Conservation (phyloP, 2,113 vertebrate genomes). For the Myocastor coypus region DNA sequence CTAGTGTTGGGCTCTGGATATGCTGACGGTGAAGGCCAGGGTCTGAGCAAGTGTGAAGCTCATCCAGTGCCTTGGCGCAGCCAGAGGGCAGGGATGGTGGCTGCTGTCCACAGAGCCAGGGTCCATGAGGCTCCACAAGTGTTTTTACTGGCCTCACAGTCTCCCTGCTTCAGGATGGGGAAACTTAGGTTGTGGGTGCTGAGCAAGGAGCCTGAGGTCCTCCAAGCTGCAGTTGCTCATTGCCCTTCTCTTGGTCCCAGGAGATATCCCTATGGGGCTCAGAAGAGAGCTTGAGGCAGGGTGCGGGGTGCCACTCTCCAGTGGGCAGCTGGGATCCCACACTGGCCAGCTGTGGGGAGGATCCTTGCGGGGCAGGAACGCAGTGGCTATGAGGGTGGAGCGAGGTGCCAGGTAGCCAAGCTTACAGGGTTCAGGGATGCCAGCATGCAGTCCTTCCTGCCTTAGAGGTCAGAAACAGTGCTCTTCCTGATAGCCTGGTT, state of each 20-base stretch:
- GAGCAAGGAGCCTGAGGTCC: neutral
- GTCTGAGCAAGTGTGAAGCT: neutral
- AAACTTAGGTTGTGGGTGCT: neutral
- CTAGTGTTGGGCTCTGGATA: too few relatives aligned
- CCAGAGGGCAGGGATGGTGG: neutral
- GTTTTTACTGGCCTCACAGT: neutral
- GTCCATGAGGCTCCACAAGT: neutral
- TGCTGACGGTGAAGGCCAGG: neutral
- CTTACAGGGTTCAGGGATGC: neutral
- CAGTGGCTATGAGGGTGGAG: neutral
- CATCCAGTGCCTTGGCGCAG: neutral
- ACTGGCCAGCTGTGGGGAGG: neutral
- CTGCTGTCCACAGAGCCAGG: fast-evolving
- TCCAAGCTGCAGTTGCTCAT: too few relatives aligned
- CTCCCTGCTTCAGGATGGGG: neutral
- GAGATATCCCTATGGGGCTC: neutral
- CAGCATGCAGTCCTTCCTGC: neutral
- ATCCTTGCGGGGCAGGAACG: neutral
- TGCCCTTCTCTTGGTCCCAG: neutral
- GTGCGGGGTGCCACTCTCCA: neutral
- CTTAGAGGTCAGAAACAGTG: neutral
- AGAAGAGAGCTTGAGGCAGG: neutral
- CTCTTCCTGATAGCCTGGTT: too few relatives aligned
- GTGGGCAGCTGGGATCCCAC: neutral
- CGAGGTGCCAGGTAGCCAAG: neutral